A percentile compares a stretch with the other conserved stretches of the same genome.
Evolutionary conservation across 2,888 invertebrate species (phyloP).

Genomic region (Pharmacophagus antenor): DNA sequence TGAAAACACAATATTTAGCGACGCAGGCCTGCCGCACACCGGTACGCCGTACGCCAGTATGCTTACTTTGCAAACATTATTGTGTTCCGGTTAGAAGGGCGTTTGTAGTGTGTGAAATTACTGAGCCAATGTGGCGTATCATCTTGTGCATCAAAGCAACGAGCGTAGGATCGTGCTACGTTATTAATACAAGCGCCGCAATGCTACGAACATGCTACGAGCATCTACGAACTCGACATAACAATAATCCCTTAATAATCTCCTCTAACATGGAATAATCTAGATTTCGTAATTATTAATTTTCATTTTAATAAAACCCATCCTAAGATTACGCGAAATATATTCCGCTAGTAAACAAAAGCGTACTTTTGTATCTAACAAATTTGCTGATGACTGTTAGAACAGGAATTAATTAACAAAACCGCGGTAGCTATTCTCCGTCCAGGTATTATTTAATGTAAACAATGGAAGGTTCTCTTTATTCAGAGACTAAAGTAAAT

Average conservation of each 20-base stretch:
- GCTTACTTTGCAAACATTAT: neutral
- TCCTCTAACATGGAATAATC: no score
- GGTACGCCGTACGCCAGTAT: no score
- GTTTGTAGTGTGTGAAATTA: neutral
- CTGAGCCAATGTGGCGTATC: neutral
- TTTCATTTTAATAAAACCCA: no score
- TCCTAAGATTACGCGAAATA: neutral
- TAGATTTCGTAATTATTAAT: no score
- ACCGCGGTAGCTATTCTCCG: neutral
- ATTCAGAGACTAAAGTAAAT: constrained; percentile 3
- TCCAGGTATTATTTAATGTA: constrained; percentile 5
- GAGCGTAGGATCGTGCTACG: neutral
- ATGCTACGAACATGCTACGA: no score
- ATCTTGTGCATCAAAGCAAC: neutral
- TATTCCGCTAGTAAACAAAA: neutral
- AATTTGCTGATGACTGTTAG: neutral
- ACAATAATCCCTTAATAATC: no score
- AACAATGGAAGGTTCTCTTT: neutral
- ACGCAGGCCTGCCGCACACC: no score
- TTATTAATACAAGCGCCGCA: no score
- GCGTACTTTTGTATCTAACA: neutral
- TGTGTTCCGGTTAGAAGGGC: neutral
- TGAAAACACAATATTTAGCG: no score
- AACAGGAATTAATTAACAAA: neutral
- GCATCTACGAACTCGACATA: no score